phyloP scores from a whole-genome alignment of 2,888 invertebrate species.

The Cephus runcator region DNA sequence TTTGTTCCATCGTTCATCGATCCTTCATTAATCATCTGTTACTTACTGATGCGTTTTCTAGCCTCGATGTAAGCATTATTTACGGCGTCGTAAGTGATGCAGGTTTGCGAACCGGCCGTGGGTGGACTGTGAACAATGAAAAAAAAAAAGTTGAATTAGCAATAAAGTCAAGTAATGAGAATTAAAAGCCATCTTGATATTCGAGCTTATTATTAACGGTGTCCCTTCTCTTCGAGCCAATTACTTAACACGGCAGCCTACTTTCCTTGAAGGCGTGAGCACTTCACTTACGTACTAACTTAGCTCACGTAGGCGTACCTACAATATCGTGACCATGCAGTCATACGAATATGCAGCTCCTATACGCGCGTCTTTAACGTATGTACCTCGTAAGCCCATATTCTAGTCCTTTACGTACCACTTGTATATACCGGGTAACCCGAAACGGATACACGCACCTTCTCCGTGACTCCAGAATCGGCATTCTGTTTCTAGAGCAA shows the following conservation, averaged over 20 bases:
- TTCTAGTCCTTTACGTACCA: too few relatives aligned
- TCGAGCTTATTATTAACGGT: neutral
- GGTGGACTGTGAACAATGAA: constrained; percentile 63
- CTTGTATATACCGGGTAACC: neutral
- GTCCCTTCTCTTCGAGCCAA: constrained; percentile 20
- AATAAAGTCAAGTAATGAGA: constrained; percentile 14
- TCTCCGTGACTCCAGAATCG: neutral
- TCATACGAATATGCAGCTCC: neutral
- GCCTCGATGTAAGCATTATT: constrained; percentile 90
- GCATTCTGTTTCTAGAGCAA: neutral
- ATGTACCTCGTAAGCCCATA: neutral
- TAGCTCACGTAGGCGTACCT: neutral
- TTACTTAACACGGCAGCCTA: constrained; percentile 36
- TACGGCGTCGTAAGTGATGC: constrained; percentile 90
- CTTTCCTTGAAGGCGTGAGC: constrained; percentile 20
- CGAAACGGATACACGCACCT: neutral
- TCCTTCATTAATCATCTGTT: constrained; percentile 15
- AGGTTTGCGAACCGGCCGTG: constrained; percentile 74
- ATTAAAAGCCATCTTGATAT: constrained; percentile 25
- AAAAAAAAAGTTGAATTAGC: neutral
- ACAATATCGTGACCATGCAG: neutral
- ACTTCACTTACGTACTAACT: neutral
- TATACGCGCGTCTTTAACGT: neutral
- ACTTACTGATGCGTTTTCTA: constrained; percentile 88
- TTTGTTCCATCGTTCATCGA: constrained; percentile 1